Evolutionary conservation across 2,797 vertebrate genomes (phyloP), one percentile per base, ranked within the genome.

Genomic region (Sebastiscus albofasciatus): DNA sequence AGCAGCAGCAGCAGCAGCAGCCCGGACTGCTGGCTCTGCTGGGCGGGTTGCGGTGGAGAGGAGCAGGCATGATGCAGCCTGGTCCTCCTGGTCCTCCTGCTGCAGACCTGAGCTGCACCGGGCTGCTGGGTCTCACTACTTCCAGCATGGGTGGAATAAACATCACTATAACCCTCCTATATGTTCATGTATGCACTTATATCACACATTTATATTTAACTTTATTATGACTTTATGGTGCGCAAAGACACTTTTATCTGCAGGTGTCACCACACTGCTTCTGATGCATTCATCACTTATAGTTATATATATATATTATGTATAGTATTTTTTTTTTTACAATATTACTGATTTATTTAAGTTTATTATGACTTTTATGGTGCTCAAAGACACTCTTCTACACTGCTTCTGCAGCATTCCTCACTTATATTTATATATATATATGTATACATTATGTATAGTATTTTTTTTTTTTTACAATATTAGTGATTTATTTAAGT

Each of bases 61-160:
- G 67, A 52, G 59, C 86, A 64, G 82, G 81, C 82, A 76, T 78
- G 85, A 29, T 71, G 83, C 77, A 78, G n/a, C 72, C 68, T 9
- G 2, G 16, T n/a, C n/a, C 11, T 61, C 39, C 39, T 39, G 36
- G 36, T 39, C 46, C 46, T 8, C 62, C 68, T 31, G 70, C 85
- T n/a, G 80, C 75, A 71, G 69, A 64, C 34, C 76, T 1, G 67
- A 31, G 61, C 76, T 6, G 78, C 69, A 75, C 65, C 79, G 27
- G 34, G 27, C 69, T 66, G 76, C 74, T 29, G 73, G 14, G 14
- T 16, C 60, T 58, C 58, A 64, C 3, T 61, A 79, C 74, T 56
- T 8, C 6, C 58, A 83, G 79, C 81, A 14, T 3, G 73, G 6
- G 6, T 22, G 22, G 65, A 54, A 77, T 27, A 16, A 14, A 64